Base-by-base conservation (phyloP, 2,113 vertebrate genomes). In the Phycodurus eques region DNA sequence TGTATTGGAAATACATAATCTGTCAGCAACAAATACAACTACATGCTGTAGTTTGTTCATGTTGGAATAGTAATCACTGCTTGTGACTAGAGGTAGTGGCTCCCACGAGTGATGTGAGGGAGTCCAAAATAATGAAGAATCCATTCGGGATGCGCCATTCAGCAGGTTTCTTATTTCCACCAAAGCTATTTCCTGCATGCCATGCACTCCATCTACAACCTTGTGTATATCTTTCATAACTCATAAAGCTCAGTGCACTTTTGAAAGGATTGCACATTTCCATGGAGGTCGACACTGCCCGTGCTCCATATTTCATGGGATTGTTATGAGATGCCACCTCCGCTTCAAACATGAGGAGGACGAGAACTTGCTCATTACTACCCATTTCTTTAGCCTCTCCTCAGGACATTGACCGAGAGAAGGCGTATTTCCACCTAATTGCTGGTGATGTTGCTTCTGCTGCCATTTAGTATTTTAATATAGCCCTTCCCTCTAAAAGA, bases 1-100 rank as follows among this genome's bases (percentile, higher is more conserved):
- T 88, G 83, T 87, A 77, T 74, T 73, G 82, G 68, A 89, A 87
- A 88, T 83, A 69, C 82, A 90, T 85, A 88, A 92, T 91, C 89
- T 86, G 86, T 88, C 82, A 78, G 76, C 79, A 80, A 86, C 87
- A 85, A 85, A 89, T 88, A 80, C 88, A 73, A 88, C 90, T 87
- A 83, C 61, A 5, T 56, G 70, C 69, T 78, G 77, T 76, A 82
- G 87, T 85, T 82, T 79, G 80, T 71, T 72, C 66, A 78, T 83
- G 74, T 74, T 64, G 71, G 42, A 74, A 81, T 85, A 76, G 83
- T 86, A 64, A 87, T 87, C 76, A 68, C 72, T 80, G 73, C 69
- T 86, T 83, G 8, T 76, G 79, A 82, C 76, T 70, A 74, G 63
- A 57, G 70, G 66, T 39, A 68, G 69, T 68, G 60, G 31, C 74